A percentile compares a stretch with the other conserved stretches of the same genome.
These are phyloP conservation scores for Latrodectus geometricus DNA, from an alignment of 1,140 invertebrate genomes.

Conservation along the genomic window DNA sequence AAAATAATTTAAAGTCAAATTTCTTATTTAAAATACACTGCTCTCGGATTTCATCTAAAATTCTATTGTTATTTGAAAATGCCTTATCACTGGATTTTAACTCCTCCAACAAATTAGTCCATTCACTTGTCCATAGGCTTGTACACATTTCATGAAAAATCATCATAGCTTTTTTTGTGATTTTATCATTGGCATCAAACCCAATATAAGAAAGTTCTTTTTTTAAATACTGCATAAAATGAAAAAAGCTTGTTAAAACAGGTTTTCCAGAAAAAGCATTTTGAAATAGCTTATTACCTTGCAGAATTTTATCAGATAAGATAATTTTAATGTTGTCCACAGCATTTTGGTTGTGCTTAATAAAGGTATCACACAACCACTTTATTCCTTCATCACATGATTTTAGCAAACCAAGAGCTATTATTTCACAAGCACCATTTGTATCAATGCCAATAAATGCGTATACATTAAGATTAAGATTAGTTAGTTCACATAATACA, in stretches of 20 bases:
- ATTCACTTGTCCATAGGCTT: background rate
- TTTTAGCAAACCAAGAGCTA: constrained; percentile 14
- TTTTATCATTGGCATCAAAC: background rate
- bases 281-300: background rate
- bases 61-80: background rate
- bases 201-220: constrained; percentile 14
- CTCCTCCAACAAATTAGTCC: background rate
- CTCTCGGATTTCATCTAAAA: constrained; percentile 4
- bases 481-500: constrained; percentile 12
- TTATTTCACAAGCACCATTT: constrained; percentile 30
- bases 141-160: constrained; percentile 14
- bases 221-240: constrained; percentile 14
- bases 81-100: background rate
- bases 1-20: background rate
- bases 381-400: background rate
- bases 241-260: constrained; percentile 2
- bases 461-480: background rate
- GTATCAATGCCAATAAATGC: constrained; percentile 11
- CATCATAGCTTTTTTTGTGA: background rate
- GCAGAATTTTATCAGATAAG: background rate
- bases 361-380: no score
- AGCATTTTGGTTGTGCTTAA: background rate
- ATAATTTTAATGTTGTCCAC: constrained; percentile 20
- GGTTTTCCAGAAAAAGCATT: background rate
- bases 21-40: background rate